Percentiles rank a stretch among this genome's conserved stretches.
These are phyloP conservation scores for Addax nasomaculatus DNA, from an alignment of 2,113 vertebrate genomes.

Conservation along the genomic window DNA sequence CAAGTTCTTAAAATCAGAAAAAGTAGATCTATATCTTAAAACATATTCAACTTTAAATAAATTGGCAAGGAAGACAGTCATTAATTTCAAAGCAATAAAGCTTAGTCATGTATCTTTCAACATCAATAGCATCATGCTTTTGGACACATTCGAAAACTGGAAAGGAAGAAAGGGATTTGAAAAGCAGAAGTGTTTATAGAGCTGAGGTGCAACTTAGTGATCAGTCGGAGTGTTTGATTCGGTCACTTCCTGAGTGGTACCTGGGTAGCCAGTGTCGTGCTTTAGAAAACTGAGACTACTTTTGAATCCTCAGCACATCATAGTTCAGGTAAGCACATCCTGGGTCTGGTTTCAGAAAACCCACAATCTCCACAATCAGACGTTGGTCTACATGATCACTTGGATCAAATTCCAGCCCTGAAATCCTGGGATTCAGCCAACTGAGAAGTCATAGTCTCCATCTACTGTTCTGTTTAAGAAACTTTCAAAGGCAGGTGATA, in stretches of 20 bases:
- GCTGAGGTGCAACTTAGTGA: background rate
- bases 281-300: background rate
- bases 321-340: background rate
- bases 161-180: background rate
- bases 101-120: background rate
- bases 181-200: background rate
- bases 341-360: background rate
- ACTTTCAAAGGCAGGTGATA: background rate
- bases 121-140: background rate
- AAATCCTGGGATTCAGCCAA: background rate
- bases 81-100: background rate
- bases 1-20: background rate
- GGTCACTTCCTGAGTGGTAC: background rate
- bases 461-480: background rate
- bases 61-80: background rate
- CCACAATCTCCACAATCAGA: background rate
- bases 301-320: accelerated
- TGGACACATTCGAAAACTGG: background rate
- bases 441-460: background rate
- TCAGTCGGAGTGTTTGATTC: background rate
- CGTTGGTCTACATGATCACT: background rate
- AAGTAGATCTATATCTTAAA: background rate
- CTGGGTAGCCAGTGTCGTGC: background rate
- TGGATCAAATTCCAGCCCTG: background rate
- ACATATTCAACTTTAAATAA: background rate